Percentiles rank a stretch among this genome's conserved stretches.
These are phyloP conservation scores for Ageneiosus marmoratus DNA, from an alignment of 2,113 vertebrate genomes.

Conservation along the genomic window DNA sequence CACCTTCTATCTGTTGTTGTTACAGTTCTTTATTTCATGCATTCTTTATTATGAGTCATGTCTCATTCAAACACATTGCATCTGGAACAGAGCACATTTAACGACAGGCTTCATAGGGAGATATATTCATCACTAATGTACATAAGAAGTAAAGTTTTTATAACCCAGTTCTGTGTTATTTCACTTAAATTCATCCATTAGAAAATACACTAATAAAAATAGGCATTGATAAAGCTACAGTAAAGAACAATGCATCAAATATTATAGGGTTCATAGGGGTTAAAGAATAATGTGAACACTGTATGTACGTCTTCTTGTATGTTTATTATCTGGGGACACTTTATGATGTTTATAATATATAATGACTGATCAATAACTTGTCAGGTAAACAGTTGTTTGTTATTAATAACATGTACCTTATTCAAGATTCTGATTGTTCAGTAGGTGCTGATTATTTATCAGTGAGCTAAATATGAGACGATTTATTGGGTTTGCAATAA, in stretches of 20 bases:
- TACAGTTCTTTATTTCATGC: neutral
- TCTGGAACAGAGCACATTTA: conserved; percentile 43
- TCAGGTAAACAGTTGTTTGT: neutral
- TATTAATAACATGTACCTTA: neutral
- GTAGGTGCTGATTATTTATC: neutral
- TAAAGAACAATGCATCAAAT: neutral
- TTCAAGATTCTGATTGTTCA: neutral
- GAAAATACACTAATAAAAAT: neutral
- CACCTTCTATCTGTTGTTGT: neutral
- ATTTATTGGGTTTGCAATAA: neutral
- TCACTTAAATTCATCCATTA: neutral
- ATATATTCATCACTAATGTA: conserved; percentile 49
- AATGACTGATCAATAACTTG: neutral
- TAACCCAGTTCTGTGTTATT: conserved; percentile 36
- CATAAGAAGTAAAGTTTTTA: conserved; percentile 53
- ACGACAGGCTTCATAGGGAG: conserved; percentile 41
- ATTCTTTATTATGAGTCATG: conserved; percentile 9
- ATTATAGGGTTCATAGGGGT: neutral
- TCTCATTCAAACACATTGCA: conserved; percentile 30
- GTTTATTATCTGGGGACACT: neutral
- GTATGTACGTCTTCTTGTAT: neutral
- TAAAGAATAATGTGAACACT: neutral
- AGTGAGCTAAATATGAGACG: neutral
- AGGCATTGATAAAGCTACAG: neutral
- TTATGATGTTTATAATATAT: neutral